A percentile compares a stretch with the other conserved stretches of the same genome.
Conservation (phyloP, 2,888 invertebrate species). For the Melinaea marsaeus region DNA sequence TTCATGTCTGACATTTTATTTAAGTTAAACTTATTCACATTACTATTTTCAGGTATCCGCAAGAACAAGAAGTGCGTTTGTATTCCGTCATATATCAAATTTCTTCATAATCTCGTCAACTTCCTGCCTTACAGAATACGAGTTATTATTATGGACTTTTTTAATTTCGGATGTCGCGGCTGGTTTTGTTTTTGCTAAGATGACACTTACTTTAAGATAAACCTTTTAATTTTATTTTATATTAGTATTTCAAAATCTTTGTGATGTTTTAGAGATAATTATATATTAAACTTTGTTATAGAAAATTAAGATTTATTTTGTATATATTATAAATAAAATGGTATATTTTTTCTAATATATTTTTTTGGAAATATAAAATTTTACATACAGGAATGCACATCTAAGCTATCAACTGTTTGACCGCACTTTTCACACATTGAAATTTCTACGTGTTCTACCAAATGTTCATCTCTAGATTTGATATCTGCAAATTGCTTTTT, state of each 20-base stretch:
- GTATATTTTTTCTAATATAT: neutral
- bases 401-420: constrained; percentile 46
- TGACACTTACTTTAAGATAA: constrained; percentile 7
- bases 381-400: constrained; percentile 47
- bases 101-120: constrained; percentile 56
- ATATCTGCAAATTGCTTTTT: constrained; percentile 43
- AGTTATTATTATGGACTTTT: constrained; percentile 67
- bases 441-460: constrained; percentile 48
- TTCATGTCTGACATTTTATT: neutral
- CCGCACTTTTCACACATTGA: constrained; percentile 69
- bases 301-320: constrained; percentile 14
- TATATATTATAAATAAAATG: constrained; percentile 11
- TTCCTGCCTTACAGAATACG: constrained; percentile 67
- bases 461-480: constrained; percentile 46
- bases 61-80: constrained; percentile 61
- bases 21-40: neutral
- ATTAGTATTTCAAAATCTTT: constrained; percentile 3
- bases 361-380: neutral
- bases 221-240: neutral
- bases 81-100: constrained; percentile 64
- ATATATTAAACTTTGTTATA: constrained; percentile 9
- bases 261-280: constrained; percentile 4
- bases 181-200: constrained; percentile 72
- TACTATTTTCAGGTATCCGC: constrained; percentile 57
- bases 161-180: constrained; percentile 64